These are phyloP conservation scores for Paraplagusia blochii DNA, from an alignment of 2,113 vertebrate genomes.

Conservation along the genomic window DNA sequence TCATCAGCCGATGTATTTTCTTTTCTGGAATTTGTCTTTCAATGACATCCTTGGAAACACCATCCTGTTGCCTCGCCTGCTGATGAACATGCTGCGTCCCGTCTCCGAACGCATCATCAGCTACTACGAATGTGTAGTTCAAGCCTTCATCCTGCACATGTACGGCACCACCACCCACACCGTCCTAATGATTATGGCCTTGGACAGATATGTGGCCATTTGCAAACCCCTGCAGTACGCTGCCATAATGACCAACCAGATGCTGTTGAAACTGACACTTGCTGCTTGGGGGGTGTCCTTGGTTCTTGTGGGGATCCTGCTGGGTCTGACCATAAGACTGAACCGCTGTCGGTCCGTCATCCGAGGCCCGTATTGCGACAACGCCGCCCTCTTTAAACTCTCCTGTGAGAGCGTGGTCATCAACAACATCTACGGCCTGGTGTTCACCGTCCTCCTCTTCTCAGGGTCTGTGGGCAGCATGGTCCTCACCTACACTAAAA, in stretches of 20 bases:
- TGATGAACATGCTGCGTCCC: slow-evolving; percentile 41
- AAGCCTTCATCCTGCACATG: slow-evolving; percentile 49
- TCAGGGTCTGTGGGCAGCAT: slow-evolving; percentile 47
- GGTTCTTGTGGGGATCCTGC: slow-evolving; percentile 27
- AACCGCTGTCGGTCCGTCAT: slow-evolving; percentile 53
- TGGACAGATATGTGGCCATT: slow-evolving; percentile 66
- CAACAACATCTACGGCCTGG: slow-evolving; percentile 57
- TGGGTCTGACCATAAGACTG: slow-evolving; percentile 37
- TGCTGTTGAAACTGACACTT: slow-evolving; percentile 46
- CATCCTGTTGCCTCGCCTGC: slow-evolving; percentile 32
- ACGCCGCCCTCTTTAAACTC: slow-evolving; percentile 61
- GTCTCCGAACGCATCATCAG: slow-evolving; percentile 39
- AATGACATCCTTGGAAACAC: slow-evolving; percentile 51
- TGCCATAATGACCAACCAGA: slow-evolving; percentile 47
- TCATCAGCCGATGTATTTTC: slow-evolving; percentile 58
- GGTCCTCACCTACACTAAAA: slow-evolving; percentile 48
- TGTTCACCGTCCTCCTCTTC: slow-evolving; percentile 41
- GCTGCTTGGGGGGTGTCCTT: slow-evolving; percentile 53
- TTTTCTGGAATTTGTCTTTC: slow-evolving; percentile 42
- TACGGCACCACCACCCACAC: slow-evolving; percentile 38
- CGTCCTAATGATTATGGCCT: slow-evolving; percentile 62
- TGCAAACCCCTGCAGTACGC: slow-evolving; percentile 55
- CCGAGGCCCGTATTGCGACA: slow-evolving; percentile 50
- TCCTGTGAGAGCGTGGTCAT: slow-evolving; percentile 56
- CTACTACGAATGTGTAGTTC: slow-evolving; percentile 49